phyloP scores from a whole-genome alignment of 2,888 invertebrate species.

The Harpagoxenus sublaevis region DNA sequence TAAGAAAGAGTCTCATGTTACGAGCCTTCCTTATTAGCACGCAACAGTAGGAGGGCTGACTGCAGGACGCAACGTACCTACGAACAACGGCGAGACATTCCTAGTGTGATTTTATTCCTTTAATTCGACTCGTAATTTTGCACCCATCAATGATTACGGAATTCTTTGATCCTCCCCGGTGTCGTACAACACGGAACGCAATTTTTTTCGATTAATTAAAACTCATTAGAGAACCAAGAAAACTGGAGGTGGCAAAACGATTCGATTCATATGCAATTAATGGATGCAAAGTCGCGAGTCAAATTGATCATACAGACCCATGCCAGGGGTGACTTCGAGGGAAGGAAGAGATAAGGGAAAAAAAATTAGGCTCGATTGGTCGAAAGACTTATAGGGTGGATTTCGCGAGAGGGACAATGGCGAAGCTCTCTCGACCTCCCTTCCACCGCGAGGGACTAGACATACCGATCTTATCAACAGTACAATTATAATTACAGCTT shows the following conservation, averaged over 20 bases:
- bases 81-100: constrained; percentile 69
- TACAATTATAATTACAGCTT: constrained; percentile 76
- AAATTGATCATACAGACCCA: constrained; percentile 62
- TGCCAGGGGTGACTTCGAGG: constrained; percentile 36
- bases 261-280: constrained; percentile 71
- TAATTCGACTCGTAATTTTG: constrained; percentile 78
- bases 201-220: not conserved
- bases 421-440: constrained; percentile 60
- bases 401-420: constrained; percentile 49
- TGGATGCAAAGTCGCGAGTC: constrained; percentile 78
- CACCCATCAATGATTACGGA: constrained; percentile 73
- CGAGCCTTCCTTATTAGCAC: constrained; percentile 1
- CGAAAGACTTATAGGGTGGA: constrained; percentile 45
- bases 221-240: not conserved
- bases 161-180: not conserved
- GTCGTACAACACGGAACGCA: not conserved
- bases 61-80: constrained; percentile 52
- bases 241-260: not conserved
- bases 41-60: constrained; percentile 29
- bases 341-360: constrained; percentile 35
- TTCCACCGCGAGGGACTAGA: constrained; percentile 81
- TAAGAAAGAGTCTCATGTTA: constrained; percentile 7
- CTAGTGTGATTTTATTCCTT: not conserved
- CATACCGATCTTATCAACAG: constrained; percentile 81
- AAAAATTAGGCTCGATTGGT: constrained; percentile 38